A percentile compares a stretch with the other conserved stretches of the same genome.
These are phyloP conservation scores for Neopelma chrysocephalum DNA, from an alignment of 2,797 vertebrate species.

Conservation along the genomic window DNA sequence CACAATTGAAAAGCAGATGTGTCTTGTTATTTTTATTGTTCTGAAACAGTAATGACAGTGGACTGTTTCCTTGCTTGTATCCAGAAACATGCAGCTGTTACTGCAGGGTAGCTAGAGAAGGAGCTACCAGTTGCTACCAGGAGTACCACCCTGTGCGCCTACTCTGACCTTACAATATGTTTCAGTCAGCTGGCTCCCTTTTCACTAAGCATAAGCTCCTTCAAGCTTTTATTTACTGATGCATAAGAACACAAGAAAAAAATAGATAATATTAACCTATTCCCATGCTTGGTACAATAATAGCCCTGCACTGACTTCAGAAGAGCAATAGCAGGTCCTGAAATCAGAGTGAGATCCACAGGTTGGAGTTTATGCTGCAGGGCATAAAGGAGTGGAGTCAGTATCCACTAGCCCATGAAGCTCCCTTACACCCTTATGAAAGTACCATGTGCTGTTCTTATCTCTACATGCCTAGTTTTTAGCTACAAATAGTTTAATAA, in stretches of 20 bases:
- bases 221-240: background rate
- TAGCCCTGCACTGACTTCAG: background rate
- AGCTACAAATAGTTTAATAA: background rate
- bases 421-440: background rate
- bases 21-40: background rate
- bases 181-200: background rate
- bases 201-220: background rate
- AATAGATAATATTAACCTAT: background rate
- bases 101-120: background rate
- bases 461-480: background rate
- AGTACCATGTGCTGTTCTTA: background rate
- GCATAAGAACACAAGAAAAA: background rate
- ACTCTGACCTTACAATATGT: background rate
- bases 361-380: background rate
- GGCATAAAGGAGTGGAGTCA: background rate
- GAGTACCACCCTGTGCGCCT: background rate
- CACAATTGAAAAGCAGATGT: background rate
- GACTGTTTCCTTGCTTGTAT: background rate
- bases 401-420: background rate
- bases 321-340: background rate
- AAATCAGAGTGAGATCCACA: background rate
- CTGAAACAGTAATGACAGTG: background rate
- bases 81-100: background rate
- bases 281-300: background rate
- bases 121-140: background rate